phyloP scores from a whole-genome alignment of 2,888 invertebrate genomes.

The Elgonia sp. region DNA sequence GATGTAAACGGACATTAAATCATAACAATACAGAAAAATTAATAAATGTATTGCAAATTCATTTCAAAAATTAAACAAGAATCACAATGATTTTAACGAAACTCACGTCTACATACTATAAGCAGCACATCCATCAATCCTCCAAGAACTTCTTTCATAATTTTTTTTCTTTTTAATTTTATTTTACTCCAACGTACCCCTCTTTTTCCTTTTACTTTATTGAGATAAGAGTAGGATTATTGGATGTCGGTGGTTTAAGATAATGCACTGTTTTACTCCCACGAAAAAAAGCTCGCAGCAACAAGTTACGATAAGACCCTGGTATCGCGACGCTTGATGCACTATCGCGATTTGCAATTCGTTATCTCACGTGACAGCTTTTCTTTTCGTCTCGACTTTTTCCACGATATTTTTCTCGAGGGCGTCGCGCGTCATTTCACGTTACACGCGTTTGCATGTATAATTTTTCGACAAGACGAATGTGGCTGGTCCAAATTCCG shows the following conservation, averaged over 20 bases:
- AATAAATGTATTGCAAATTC: no score
- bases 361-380: conserved; percentile 54
- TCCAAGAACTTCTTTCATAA: no score
- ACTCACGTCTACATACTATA: no score
- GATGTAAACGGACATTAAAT: no score
- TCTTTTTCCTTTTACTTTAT: conserved; percentile 22
- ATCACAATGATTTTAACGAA: no score
- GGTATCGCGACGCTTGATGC: conserved; percentile 45
- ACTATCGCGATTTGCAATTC: conserved; percentile 67
- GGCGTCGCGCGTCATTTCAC: conserved; percentile 31
- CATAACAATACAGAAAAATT: no score
- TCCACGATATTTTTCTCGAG: conserved; percentile 17
- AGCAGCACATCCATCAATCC: no score
- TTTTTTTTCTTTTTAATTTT: no score
- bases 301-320: conserved; percentile 64
- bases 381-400: neutral
- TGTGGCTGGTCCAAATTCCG: conserved; percentile 14
- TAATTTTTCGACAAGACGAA: conserved; percentile 53
- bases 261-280: conserved; percentile 24
- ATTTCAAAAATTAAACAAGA: no score
- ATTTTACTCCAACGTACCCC: neutral
- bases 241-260: conserved; percentile 49
- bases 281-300: conserved; percentile 49
- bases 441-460: conserved; percentile 24
- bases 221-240: conserved; percentile 39